A percentile compares a stretch with the other conserved stretches of the same genome.
Evolutionary conservation across 2,113 vertebrate species (phyloP).

Genomic region (Psephotus haematonotus): DNA sequence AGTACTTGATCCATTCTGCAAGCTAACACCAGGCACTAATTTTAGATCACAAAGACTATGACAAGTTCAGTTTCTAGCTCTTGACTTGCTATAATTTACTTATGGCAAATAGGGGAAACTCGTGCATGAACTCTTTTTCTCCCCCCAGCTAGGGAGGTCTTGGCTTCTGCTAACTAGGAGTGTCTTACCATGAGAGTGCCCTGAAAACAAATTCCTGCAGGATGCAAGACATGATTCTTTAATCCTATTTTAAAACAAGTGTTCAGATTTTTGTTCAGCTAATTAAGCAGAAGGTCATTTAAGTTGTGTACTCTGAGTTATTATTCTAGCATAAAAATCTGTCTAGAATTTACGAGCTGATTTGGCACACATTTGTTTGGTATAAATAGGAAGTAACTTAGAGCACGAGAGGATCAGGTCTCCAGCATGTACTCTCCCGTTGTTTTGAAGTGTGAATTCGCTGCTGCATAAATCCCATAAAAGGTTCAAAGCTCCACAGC

Average conservation of each 20-base stretch:
- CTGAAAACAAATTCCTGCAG: background rate
- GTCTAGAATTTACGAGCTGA: background rate
- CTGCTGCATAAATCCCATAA: background rate
- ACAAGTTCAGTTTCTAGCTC: background rate
- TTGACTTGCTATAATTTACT: background rate
- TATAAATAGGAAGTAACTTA: background rate
- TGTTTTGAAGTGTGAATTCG: background rate
- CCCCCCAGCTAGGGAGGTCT: background rate
- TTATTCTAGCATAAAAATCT: background rate
- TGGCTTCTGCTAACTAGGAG: background rate
- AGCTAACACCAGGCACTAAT: slow-evolving; percentile 47
- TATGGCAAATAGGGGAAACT: background rate
- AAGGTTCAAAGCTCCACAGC: background rate
- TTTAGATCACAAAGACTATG: background rate
- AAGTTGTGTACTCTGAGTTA: background rate
- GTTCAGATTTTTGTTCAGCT: background rate
- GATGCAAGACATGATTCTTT: background rate
- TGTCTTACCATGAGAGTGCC: background rate
- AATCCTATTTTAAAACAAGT: background rate
- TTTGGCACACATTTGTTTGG: background rate
- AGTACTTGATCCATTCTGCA: slow-evolving; percentile 30
- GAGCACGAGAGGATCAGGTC: background rate
- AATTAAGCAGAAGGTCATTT: background rate
- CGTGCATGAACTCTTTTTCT: background rate
- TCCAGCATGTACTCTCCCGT: background rate